Evolutionary conservation across 2,888 invertebrate genomes (phyloP).

Genomic region (Junonia oenone): DNA sequence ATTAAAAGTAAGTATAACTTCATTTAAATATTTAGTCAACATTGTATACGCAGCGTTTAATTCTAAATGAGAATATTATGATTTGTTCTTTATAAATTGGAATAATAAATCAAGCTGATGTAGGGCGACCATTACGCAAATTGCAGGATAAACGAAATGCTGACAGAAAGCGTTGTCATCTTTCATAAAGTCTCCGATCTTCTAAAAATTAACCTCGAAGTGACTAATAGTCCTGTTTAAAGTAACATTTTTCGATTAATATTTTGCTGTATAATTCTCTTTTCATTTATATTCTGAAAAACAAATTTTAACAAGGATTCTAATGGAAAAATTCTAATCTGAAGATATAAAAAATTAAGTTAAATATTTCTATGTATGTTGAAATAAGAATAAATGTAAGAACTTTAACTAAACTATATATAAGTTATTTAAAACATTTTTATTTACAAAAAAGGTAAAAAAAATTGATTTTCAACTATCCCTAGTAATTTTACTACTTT

Average conservation of each 20-base stretch:
- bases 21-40: background rate
- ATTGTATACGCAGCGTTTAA: background rate
- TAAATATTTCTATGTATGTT: too few species aligned
- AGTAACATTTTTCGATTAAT: background rate
- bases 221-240: background rate
- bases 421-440: too few species aligned
- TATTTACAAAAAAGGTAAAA: too few species aligned
- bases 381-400: too few species aligned
- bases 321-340: too few species aligned
- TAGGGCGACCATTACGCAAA: conserved; percentile 40
- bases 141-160: conserved; percentile 46
- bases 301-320: too few species aligned
- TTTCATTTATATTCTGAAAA: too few species aligned
- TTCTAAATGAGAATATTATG: background rate
- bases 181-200: background rate
- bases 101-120: conserved; percentile 18
- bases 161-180: conserved; percentile 14
- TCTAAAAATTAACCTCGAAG: background rate
- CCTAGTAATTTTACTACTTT: too few species aligned
- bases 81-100: conserved; percentile 6
- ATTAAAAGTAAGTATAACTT: too few species aligned
- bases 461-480: too few species aligned
- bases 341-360: too few species aligned
- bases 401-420: too few species aligned
- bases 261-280: background rate